Evolutionary conservation across 2,888 invertebrate genomes (phyloP), one percentile per base, ranked within the genome.

Genomic region (Pandemis corylana): DNA sequence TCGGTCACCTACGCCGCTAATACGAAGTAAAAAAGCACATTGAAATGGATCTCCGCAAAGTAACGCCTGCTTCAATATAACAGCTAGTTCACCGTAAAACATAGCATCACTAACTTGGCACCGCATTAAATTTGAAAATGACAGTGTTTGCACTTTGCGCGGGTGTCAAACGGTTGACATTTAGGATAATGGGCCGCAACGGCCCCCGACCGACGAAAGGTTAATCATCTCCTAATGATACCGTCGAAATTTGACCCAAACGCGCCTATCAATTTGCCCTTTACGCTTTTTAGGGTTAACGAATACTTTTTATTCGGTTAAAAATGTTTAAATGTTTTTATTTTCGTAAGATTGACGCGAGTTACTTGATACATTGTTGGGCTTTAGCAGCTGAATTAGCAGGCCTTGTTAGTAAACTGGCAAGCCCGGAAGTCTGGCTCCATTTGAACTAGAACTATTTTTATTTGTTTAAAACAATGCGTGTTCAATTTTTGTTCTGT

Each of bases 161-260:
- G 80, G 88, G 90, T 89, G 90, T 88, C 87, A 90, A 89, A 80
- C 84, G 84, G 81, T 85, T 90, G 90, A 87, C 91, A 91, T 90
- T 92, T 89, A 79, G 84, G 80, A 85, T 90, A 90, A 91, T 92
- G 88, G 86, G 79, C 83, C 84, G 82, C 79, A 81, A 75, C 87
- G 86, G 85, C 88, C 89, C 88, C 84, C 83, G 80, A 79, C 81
- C 78, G 79, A 79, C 67, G 80, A 93, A 94, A 94, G 93, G 94
- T 94, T 94, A 94, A 94, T 93, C 90, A 90, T 90, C 82, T 87
- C 82, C 86, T 93, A 92, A 94, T 93, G 94, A 93, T 89, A 87
- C 86, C 84, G 84, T 83, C 84, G 86, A 86, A 87, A 84, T 82
- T 82, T 79, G 80, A 82, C 77, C 79, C 81, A 44, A 15, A 36